A percentile compares a stretch with the other conserved stretches of the same genome.
Conservation (phyloP, 1,140 invertebrate species). For the Sarcophaga bullata region DNA sequence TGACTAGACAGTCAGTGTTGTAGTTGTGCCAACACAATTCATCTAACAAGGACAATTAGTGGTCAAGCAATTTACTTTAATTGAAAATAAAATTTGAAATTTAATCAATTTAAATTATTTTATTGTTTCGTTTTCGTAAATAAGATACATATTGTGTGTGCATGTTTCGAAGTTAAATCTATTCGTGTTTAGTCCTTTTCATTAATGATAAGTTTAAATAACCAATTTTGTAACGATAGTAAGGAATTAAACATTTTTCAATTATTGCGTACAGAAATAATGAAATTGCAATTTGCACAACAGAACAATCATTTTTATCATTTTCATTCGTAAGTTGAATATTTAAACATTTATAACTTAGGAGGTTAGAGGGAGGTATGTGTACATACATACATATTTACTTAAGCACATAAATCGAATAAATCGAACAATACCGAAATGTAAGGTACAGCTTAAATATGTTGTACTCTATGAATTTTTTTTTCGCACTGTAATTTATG, state of each 20-base stretch:
- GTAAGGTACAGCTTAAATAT: no score
- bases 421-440: no score
- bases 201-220: not conserved
- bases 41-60: slow-evolving; percentile 29
- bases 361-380: not conserved
- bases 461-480: no score
- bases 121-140: not conserved
- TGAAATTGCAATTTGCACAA: slow-evolving; percentile 32
- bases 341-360: not conserved
- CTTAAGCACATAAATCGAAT: no score
- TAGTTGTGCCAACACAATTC: not conserved
- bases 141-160: not conserved
- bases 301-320: not conserved
- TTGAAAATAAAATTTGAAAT: not conserved
- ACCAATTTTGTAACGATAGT: not conserved
- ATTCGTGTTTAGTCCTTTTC: not conserved
- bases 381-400: no score
- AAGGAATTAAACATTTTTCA: slow-evolving; percentile 32
- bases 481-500: not conserved
- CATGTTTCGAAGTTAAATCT: not conserved
- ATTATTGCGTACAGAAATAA: slow-evolving; percentile 27
- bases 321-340: not conserved
- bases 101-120: slow-evolving; percentile 25
- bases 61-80: slow-evolving; percentile 25
- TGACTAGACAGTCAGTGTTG: not conserved